Percentiles rank a stretch among this genome's conserved stretches.
phyloP scores from a whole-genome alignment of 2,113 vertebrate species.

The Pterocles gutturalis region DNA sequence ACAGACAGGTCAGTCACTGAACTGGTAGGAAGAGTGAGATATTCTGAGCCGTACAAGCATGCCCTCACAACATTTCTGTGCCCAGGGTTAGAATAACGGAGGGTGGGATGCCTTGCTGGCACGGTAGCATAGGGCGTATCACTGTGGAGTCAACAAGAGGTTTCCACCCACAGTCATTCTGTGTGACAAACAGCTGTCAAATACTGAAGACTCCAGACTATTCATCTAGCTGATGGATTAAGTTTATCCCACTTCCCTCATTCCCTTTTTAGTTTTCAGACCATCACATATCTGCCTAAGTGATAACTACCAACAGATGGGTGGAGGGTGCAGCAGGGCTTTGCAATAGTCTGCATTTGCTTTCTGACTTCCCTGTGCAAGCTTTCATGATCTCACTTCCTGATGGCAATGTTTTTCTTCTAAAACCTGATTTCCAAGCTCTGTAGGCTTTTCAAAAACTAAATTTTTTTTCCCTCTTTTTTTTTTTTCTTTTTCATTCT shows the following conservation, averaged over 20 bases:
- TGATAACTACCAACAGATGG: conserved; percentile 67
- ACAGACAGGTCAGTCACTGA: not conserved
- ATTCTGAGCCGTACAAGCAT: accelerated
- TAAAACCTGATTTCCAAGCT: not conserved
- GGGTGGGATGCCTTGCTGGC: not conserved
- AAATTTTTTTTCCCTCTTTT: accelerated
- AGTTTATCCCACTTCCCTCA: not conserved
- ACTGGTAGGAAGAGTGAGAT: not conserved
- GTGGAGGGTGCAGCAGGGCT: not conserved
- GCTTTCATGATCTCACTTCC: not conserved
- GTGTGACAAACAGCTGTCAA: not conserved
- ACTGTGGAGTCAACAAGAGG: not conserved
- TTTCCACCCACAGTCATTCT: not conserved
- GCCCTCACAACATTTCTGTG: accelerated
- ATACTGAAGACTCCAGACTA: not conserved
- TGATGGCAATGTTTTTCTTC: not conserved
- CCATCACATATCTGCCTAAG: conserved; percentile 19
- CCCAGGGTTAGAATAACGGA: not conserved
- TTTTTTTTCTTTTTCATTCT: no score
- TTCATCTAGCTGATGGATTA: not conserved
- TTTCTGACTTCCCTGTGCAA: not conserved
- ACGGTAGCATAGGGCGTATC: not conserved
- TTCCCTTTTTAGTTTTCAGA: conserved; percentile 38
- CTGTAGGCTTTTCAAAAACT: not conserved
- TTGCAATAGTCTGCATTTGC: not conserved